Percentiles rank a stretch among this genome's conserved stretches.
These are phyloP conservation scores for Takifugu flavidus DNA, from an alignment of 2,113 vertebrate genomes.

Conservation along the genomic window DNA sequence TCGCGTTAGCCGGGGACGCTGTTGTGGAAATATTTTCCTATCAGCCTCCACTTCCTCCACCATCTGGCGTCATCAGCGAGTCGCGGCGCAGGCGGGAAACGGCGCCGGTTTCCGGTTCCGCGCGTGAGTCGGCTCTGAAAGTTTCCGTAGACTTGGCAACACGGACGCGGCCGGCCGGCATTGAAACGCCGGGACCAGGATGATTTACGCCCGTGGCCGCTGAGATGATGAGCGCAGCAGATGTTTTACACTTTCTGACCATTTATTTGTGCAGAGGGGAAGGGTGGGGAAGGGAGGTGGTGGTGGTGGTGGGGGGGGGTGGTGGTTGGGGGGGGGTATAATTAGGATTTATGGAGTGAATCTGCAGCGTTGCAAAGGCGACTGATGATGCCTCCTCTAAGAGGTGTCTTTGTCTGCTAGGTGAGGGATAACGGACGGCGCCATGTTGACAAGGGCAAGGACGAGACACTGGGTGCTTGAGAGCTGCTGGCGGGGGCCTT, in stretches of 20 bases:
- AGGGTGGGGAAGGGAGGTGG: slow-evolving; percentile 23
- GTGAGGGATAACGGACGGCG: slow-evolving; percentile 90
- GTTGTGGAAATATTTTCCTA: slow-evolving; percentile 26
- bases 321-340: slow-evolving; percentile 74
- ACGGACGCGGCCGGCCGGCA: slow-evolving; percentile 55
- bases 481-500: slow-evolving; percentile 69
- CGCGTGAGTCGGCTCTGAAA: too few relatives aligned
- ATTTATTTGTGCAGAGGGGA: slow-evolving; percentile 86
- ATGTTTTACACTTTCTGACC: slow-evolving; percentile 99
- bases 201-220: slow-evolving; percentile 91
- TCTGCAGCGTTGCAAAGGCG: slow-evolving; percentile 96
- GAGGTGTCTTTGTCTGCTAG: slow-evolving; percentile 84
- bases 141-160: slow-evolving; percentile 5
- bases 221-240: slow-evolving; percentile 95
- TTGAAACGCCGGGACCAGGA: slow-evolving; percentile 78
- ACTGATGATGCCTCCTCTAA: slow-evolving; percentile 90
- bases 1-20: too few relatives aligned
- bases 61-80: slow-evolving; percentile 33
- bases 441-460: slow-evolving; percentile 90
- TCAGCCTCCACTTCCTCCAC: slow-evolving; percentile 17
- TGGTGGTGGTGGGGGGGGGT: slow-evolving; percentile 35
- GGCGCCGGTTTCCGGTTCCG: neutral
- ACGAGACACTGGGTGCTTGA: slow-evolving; percentile 76
- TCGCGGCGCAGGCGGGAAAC: slow-evolving; percentile 2
- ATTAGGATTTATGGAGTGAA: slow-evolving; percentile 99